Percentiles rank a stretch among this genome's conserved stretches.
Evolutionary conservation across 1,140 invertebrate species (phyloP).

Genomic region (Hycleus cichorii): DNA sequence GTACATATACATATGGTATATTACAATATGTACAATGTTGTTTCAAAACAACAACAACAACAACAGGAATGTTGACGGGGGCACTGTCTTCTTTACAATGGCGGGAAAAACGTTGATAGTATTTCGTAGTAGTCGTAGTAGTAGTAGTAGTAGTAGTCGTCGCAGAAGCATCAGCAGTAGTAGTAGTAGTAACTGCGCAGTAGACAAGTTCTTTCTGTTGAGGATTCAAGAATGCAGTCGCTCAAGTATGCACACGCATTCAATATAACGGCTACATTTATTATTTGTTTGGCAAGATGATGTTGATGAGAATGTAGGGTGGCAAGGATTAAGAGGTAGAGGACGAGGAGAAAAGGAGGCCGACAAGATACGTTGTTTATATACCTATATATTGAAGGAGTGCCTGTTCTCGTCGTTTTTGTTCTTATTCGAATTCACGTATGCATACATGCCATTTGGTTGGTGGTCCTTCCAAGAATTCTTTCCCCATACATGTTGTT

Average conservation of each 20-base stretch:
- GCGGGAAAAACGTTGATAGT: slow-evolving; percentile 22
- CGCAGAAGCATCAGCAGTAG: no score
- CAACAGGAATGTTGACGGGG: not conserved
- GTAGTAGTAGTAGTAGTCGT: no score
- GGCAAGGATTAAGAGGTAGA: slow-evolving; percentile 19
- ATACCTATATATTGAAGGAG: slow-evolving; percentile 6
- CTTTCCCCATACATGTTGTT: slow-evolving; percentile 4
- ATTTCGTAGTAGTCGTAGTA: slow-evolving; percentile 13
- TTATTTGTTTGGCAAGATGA: slow-evolving; percentile 9
- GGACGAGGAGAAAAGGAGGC: no score
- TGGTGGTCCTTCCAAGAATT: slow-evolving; percentile 27
- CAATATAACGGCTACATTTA: no score
- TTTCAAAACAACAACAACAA: no score
- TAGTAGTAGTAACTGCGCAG: slow-evolving; percentile 21
- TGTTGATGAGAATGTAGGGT: slow-evolving; percentile 6
- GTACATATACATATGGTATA: no score
- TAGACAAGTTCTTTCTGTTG: slow-evolving; percentile 3
- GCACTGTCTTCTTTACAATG: slow-evolving; percentile 5
- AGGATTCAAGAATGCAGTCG: slow-evolving; percentile 24
- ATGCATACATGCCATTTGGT: slow-evolving; percentile 13
- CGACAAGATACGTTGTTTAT: no score
- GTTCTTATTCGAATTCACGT: not conserved
- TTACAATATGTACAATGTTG: no score
- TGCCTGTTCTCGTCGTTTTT: slow-evolving; percentile 14
- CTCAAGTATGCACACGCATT: not conserved